Percentiles rank a stretch among this genome's conserved stretches.
Evolutionary conservation across 2,797 vertebrate genomes (phyloP).

Genomic region (Parotocinclus haroldoi): DNA sequence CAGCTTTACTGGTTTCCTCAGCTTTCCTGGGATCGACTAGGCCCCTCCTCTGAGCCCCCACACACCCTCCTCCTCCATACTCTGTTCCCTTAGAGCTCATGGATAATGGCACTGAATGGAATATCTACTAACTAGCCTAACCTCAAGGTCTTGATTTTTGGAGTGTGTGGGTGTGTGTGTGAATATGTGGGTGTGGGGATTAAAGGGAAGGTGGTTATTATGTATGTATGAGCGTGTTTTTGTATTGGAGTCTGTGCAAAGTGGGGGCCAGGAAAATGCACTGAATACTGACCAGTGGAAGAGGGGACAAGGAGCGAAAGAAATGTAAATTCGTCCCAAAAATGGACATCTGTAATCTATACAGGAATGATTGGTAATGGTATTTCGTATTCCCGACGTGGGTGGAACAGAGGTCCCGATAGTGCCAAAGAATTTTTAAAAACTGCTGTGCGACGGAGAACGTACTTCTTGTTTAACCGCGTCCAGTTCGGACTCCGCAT

Average conservation of each 20-base stretch:
- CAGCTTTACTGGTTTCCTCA: constrained; percentile 30
- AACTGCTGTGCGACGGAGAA: too few species aligned
- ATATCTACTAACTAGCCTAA: constrained; percentile 28
- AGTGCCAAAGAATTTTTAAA: too few species aligned
- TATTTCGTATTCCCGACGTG: too few species aligned
- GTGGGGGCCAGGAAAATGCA: constrained; percentile 1
- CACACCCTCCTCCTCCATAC: constrained; percentile 1
- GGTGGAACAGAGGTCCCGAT: too few species aligned
- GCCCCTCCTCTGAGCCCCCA: constrained; percentile 7
- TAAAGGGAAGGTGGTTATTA: too few species aligned
- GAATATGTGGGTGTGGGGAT: neutral
- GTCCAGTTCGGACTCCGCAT: too few species aligned
- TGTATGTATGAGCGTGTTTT: constrained; percentile 1
- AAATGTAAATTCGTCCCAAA: too few species aligned
- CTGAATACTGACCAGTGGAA: constrained; percentile 16
- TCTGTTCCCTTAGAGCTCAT: constrained; percentile 9
- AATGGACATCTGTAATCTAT: too few species aligned
- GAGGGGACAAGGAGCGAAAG: constrained; percentile 6
- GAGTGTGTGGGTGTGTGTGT: constrained; percentile 11
- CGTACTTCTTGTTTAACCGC: too few species aligned
- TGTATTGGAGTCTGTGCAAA: constrained; percentile 11
- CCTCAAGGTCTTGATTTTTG: constrained; percentile 32
- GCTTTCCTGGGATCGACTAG: constrained; percentile 18
- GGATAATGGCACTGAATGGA: constrained; percentile 33
- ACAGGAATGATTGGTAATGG: too few species aligned